Base-by-base conservation (phyloP, 2,797 vertebrate species). In the Propithecus perrieri region DNA sequence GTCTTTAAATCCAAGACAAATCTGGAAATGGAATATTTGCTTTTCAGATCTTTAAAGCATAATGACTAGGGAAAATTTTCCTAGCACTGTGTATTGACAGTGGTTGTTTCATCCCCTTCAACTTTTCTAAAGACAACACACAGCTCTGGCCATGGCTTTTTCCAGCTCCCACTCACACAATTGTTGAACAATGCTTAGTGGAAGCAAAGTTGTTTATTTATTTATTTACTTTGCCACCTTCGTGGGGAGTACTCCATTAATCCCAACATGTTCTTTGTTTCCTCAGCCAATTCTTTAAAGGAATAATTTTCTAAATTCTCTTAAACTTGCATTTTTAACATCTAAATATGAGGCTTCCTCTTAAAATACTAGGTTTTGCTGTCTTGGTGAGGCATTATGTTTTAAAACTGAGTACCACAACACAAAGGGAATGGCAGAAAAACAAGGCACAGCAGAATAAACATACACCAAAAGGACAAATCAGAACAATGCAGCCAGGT, bases 231-330 rank as follows among this genome's bases (percentile, higher is more conserved):
- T 53, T 78, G n/a, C 38, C 9, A 55, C 3, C 10, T 53, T 85
- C 20, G 57, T 74, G 9, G 59, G 59, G 86, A 65, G 35, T 48
- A 43, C 22, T 61, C 7, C 35, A 78, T 71, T 67, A 38, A 63
- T 38, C 14, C 7, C 11, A 6, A 61, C 2, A 59, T 92, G 6
- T 2, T 48, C 18, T 84, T 63, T 46, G 10, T 72, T 63, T 75
- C 30, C 4, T 84, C 5, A 91, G 26, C 0, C 79, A 95, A 50
- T 84, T 96, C 20, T 93, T 91, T 80, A 91, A 94, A 85, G n/a
- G 30, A 65, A 59, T 1, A 30, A 48, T 43, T 72, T 38, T 2
- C 26, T 81, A 7, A 85, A 72, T 85, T 85, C 92, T 7, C 46
- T 78, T 41, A 83, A 61, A 83, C 11, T 71, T 53, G 12, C 5